Evolutionary conservation across 92 coral and sea anemone genomes (phyloP).

Genomic region (Umimayanthus kanabou): DNA sequence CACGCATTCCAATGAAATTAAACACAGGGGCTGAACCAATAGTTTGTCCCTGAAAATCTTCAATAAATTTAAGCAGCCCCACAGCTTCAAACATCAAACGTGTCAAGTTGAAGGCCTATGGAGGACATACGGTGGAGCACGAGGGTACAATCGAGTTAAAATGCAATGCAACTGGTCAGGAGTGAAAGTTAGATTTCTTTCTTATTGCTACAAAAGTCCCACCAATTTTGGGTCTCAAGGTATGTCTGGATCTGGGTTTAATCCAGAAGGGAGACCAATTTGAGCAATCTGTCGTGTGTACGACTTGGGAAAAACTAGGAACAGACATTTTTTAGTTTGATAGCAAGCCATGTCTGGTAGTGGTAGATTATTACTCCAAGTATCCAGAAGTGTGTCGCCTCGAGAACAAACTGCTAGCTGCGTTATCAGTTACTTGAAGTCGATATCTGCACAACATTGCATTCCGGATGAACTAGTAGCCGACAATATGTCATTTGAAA

Average conservation of each 20-base stretch:
- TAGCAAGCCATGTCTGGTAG: conserved; percentile 31
- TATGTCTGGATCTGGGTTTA: conserved; percentile 12
- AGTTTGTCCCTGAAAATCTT: conserved; percentile 5
- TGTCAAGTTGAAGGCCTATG: conserved; percentile 5
- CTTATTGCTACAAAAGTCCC: conserved; percentile 28
- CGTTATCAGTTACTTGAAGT: conserved; percentile 29
- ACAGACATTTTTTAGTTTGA: conserved; percentile 41
- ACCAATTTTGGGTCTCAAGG: conserved; percentile 36
- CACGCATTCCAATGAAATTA: conserved; percentile 1
- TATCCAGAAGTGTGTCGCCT: conserved; percentile 49
- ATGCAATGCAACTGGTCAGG: not conserved
- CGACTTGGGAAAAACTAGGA: conserved; percentile 54
- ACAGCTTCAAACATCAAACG: not conserved
- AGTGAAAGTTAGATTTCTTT: conserved; percentile 8
- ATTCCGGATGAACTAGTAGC: conserved; percentile 36
- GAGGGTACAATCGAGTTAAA: conserved; percentile 24
- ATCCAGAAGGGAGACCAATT: conserved; percentile 4
- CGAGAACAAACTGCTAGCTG: conserved; percentile 29
- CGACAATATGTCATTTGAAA: conserved; percentile 30
- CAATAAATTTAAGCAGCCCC: not conserved
- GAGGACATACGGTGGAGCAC: conserved; percentile 15
- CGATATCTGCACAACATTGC: conserved; percentile 16
- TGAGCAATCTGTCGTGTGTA: not conserved
- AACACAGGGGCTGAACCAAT: conserved; percentile 36
- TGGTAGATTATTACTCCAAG: conserved; percentile 52